Base-by-base conservation (phyloP, 2,797 vertebrate genomes). In the Lepidocolaptes lacrymiger region DNA sequence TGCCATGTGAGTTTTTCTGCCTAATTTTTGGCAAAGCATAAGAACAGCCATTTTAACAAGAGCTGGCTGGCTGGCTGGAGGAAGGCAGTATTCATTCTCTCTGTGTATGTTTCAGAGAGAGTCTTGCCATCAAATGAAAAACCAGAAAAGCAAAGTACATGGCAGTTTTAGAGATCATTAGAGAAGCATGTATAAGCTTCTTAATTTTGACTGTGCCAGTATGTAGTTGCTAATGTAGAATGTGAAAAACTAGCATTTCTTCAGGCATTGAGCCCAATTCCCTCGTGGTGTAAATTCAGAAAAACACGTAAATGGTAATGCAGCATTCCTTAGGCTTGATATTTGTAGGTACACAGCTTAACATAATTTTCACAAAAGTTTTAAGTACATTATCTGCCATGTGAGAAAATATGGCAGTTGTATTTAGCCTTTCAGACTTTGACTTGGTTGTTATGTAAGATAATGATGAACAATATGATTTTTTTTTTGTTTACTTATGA, bases 61-160 rank as follows among this genome's bases (percentile, higher is more conserved):
- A 34, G 28, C 32, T 30, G 63, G 6, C 62, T 32, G 63, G 6
- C 58, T 44, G 67, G 32, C 67, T 55, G n/a, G 16, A 34, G 48
- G 52, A 63, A 30, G 20, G 26, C 43, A 30, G 55, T 36, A 3
- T 34, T 77, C 24, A 0, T 49, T 63, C 46, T 75, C 15, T n/a
- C n/a, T n/a, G 8, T 23, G 0, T 49, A 1, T 14, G 0, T 20
- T 49, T 44, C 14, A 24, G 15, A 75, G 27, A 13, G 21, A 20
- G 7, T 6, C 13, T 23, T 88, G 68, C 36, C 39, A 3, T 36
- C 20, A 19, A 28, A 39, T 1, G 1, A 22, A 49, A 84, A 69
- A n/a, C 2, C 7, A 11, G 18, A 37, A 67, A 27, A 78, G 36
- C 27, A 46, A 10, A 27, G 41, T 48, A 51, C 0, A 2, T 10